Percentiles rank a stretch among this genome's conserved stretches.
Evolutionary conservation across 2,797 vertebrate species (phyloP).

Genomic region (Lates japonicus): DNA sequence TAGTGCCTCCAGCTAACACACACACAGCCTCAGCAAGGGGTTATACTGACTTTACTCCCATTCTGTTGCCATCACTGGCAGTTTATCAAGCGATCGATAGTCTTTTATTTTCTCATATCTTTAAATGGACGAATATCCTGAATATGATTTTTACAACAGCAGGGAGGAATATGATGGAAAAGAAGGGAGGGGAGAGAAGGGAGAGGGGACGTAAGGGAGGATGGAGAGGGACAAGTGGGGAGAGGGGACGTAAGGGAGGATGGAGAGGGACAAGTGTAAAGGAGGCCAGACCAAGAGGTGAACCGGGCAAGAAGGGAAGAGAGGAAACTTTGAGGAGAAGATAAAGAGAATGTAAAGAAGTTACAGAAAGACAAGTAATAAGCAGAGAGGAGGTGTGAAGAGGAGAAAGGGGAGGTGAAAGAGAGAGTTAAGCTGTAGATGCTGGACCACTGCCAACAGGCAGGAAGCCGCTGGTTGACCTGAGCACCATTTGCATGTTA

Average conservation of each 20-base stretch:
- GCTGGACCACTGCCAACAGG: conserved; percentile 73
- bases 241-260: background rate
- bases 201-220: background rate
- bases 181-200: conserved; percentile 11
- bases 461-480: conserved; percentile 84
- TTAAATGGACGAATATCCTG: conserved; percentile 84
- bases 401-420: conserved; percentile 23
- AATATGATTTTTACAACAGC: conserved; percentile 82
- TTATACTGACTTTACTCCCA: conserved; percentile 66
- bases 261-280: background rate
- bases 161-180: conserved; percentile 72
- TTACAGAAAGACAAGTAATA: background rate
- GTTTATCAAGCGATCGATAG: conserved; percentile 83
- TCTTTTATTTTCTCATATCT: conserved; percentile 84
- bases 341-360: background rate
- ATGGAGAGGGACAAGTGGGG: background rate
- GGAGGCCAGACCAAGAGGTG: background rate
- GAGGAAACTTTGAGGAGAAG: background rate
- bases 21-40: conserved; percentile 69
- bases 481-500: conserved; percentile 94
- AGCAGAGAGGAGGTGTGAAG: background rate
- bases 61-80: conserved; percentile 72
- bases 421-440: conserved; percentile 45
- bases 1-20: conserved; percentile 69
- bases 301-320: background rate